phyloP scores from a whole-genome alignment of 2,888 invertebrate genomes.

The Dryocosmus kuriphilus region DNA sequence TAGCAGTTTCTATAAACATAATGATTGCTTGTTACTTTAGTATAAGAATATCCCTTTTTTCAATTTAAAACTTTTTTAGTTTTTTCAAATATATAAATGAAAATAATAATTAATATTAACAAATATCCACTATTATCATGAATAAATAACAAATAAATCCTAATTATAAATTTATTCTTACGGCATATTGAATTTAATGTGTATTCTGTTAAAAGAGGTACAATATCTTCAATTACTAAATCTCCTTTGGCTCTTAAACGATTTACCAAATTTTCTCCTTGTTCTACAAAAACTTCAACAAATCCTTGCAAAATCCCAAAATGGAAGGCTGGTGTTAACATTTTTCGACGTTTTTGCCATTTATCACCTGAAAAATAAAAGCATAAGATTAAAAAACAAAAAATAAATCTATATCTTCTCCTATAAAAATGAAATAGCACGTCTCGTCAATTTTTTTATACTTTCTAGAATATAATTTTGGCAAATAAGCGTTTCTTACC shows the following conservation, averaged over 20 bases:
- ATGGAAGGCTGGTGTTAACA: conserved; percentile 75
- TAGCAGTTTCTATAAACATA: conserved; percentile 81
- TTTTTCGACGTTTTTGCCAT: conserved; percentile 72
- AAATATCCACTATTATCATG: background rate
- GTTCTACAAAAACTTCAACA: conserved; percentile 47
- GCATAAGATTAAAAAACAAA: conserved; percentile 59
- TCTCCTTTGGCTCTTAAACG: background rate
- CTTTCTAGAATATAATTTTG: no score
- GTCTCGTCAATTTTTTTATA: no score
- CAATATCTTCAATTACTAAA: conserved; percentile 1
- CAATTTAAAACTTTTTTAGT: background rate
- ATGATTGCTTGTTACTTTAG: background rate
- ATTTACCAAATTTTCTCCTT: conserved; percentile 8
- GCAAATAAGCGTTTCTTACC: conserved; percentile 63
- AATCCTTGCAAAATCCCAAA: conserved; percentile 69
- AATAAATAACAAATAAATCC: background rate
- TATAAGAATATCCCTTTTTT: no score
- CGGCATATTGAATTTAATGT: conserved; percentile 24
- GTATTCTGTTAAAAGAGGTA: conserved; percentile 15
- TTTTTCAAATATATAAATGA: background rate
- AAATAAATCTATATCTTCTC: no score
- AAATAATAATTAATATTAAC: background rate
- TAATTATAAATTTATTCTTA: background rate
- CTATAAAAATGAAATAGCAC: no score
- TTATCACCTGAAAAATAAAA: conserved; percentile 63